Evolutionary conservation across 2,888 invertebrate genomes (phyloP), one percentile per base, ranked within the genome.

Genomic region (Pachycephus smyrnensis): DNA sequence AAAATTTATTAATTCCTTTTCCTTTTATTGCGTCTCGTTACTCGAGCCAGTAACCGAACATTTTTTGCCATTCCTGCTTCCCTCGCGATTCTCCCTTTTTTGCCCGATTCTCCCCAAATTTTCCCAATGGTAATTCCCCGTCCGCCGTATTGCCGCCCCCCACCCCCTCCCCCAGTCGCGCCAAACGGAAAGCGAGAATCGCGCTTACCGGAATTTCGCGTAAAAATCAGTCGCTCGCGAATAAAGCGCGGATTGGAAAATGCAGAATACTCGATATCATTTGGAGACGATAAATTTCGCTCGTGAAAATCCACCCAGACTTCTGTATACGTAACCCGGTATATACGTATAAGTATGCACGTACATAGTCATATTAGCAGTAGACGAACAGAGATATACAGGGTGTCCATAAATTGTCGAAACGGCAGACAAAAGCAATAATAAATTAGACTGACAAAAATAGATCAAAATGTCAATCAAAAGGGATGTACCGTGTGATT

Each of bases 241-340:
- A 55, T 23, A 55, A 33, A 33, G 31, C 71, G 71, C 32, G 71
- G 71, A 71, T 71, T 71, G 31, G 4, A 32, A 71, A 32, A 30
- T 32, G 71, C 71, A 32, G 71, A 71, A 71, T 71, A 31, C 71
- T 23, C 71, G 71, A 71, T 71, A 33, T 71, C 71, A 71, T 71
- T 71, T 71, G 71, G 71, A 71, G 71, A 33, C 32, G 71, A 71
- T 71, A 71, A 71, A 71, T 71, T 71, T 71, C 71, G 31, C 31
- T 71, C 71, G 71, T 71, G 71, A 71, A 71, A 71, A 55, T 55
- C 55, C 55, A 2, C 55, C 55, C 55, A 2, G 23, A 55, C 23
- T 23, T 55, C 55, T 55, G 9, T 23, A 55, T 9, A 55, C 55
- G 55, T 71, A 71, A 23, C 71, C 71, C 6, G 6, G 31, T 32